These are phyloP conservation scores for Macheiramphus alcinus DNA, from an alignment of 2,113 vertebrate genomes.

Conservation along the genomic window DNA sequence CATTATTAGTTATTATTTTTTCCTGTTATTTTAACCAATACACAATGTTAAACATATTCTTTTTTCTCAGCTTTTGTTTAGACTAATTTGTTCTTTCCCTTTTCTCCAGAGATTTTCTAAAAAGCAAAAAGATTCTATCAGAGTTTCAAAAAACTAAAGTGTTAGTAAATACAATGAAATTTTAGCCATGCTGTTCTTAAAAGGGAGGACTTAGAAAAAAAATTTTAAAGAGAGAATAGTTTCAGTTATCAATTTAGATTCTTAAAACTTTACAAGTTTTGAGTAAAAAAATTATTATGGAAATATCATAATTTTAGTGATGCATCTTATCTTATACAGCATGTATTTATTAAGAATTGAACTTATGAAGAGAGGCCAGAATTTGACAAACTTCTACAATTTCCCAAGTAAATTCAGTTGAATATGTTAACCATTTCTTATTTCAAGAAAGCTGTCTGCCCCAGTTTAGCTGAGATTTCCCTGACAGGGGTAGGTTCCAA, in stretches of 20 bases:
- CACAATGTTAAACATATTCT: not conserved
- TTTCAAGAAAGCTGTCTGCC: not conserved
- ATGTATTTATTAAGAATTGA: not conserved
- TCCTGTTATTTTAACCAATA: constrained; percentile 75
- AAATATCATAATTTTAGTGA: not conserved
- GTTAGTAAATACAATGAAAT: not conserved
- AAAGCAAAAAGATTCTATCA: not conserved
- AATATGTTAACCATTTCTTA: not conserved
- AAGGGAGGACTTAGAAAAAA: not conserved
- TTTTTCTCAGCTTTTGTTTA: not conserved
- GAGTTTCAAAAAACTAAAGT: not conserved
- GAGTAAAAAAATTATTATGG: not conserved
- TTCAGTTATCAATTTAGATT: not conserved
- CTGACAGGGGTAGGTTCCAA: not conserved
- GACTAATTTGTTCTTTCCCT: not conserved
- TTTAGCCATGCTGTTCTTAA: not conserved
- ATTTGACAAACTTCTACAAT: not conserved
- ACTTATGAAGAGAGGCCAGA: not conserved
- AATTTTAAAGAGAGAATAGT: not conserved
- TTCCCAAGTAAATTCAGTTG: not conserved
- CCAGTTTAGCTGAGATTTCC: not conserved
- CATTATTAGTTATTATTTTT: constrained; percentile 70
- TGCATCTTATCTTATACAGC: not conserved
- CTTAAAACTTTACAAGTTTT: not conserved
- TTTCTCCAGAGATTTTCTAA: constrained; percentile 1